phyloP scores from a whole-genome alignment of 2,797 vertebrate species.

The Leuciscus waleckii region DNA sequence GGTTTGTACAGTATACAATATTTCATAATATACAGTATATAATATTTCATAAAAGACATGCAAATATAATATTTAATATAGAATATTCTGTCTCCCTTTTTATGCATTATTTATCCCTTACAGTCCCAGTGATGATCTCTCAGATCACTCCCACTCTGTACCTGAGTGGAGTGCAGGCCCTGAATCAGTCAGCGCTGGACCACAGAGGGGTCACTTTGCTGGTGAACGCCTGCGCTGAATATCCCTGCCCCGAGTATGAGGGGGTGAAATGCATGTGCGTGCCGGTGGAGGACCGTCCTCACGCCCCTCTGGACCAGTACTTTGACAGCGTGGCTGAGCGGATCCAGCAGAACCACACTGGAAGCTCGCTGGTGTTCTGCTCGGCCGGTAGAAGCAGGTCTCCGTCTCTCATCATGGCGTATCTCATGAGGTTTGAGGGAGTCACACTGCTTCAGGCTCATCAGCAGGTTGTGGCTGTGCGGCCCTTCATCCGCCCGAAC shows the following conservation, averaged over 20 bases:
- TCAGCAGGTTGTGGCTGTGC: slow-evolving; percentile 62
- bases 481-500: slow-evolving; percentile 75
- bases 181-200: slow-evolving; percentile 61
- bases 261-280: slow-evolving; percentile 66
- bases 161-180: slow-evolving; percentile 70
- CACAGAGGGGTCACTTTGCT: slow-evolving; percentile 73
- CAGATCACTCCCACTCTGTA: slow-evolving; percentile 69
- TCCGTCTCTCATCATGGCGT: slow-evolving; percentile 73
- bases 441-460: slow-evolving; percentile 68
- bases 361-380: slow-evolving; percentile 76
- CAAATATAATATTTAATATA: background rate
- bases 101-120: slow-evolving; percentile 1
- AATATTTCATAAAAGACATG: background rate
- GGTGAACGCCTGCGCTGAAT: slow-evolving; percentile 68
- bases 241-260: slow-evolving; percentile 51
- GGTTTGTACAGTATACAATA: background rate
- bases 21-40: background rate
- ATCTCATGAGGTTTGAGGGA: slow-evolving; percentile 72
- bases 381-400: slow-evolving; percentile 74
- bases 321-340: slow-evolving; percentile 69
- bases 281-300: slow-evolving; percentile 72
- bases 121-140: slow-evolving; percentile 66
- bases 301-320: slow-evolving; percentile 67
- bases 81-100: background rate
- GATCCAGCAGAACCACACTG: slow-evolving; percentile 69